Evolutionary conservation across 64 coral and sea anemone species (phyloP).

Genomic region (Actinia equina): DNA sequence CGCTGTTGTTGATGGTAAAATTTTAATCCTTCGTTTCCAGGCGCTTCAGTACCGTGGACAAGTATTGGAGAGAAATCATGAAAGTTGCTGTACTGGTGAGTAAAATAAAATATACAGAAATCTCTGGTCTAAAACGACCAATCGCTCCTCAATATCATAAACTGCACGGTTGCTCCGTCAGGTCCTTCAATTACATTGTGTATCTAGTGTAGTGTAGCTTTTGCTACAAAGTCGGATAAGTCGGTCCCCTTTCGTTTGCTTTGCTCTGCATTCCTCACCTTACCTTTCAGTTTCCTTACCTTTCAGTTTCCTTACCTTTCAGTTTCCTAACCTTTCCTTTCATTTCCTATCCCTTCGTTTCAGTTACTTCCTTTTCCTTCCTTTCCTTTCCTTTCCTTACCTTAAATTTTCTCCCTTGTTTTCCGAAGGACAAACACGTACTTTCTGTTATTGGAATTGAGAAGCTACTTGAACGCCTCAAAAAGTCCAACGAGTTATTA

Average conservation of each 20-base stretch:
- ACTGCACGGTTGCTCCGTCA: too few relatives aligned
- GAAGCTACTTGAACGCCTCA: conserved; percentile 90
- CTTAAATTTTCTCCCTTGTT: not conserved
- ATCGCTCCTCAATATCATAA: too few relatives aligned
- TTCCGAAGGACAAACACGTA: conserved; percentile 77
- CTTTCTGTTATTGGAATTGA: conserved; percentile 93
- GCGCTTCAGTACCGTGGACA: conserved; percentile 96
- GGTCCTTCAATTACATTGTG: too few relatives aligned
- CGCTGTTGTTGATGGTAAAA: too few relatives aligned
- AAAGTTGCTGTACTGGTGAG: conserved; percentile 90
- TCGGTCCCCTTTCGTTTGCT: too few relatives aligned
- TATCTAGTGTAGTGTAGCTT: too few relatives aligned
- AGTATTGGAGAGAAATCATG: conserved; percentile 98
- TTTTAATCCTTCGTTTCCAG: conserved; percentile 11
- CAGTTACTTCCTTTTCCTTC: not conserved
- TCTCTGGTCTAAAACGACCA: too few relatives aligned
- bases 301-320: not conserved
- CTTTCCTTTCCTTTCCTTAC: not conserved
- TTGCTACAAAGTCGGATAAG: too few relatives aligned
- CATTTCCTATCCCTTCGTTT: too few relatives aligned
- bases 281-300: not conserved
- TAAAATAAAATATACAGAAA: not conserved
- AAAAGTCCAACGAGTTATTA: conserved; percentile 94
- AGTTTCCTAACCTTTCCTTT: too few relatives aligned
- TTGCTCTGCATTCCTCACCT: not conserved